A percentile compares a stretch with the other conserved stretches of the same genome.
Evolutionary conservation across 2,797 vertebrate species (phyloP).

Genomic region (Corythornis leucogaster): DNA sequence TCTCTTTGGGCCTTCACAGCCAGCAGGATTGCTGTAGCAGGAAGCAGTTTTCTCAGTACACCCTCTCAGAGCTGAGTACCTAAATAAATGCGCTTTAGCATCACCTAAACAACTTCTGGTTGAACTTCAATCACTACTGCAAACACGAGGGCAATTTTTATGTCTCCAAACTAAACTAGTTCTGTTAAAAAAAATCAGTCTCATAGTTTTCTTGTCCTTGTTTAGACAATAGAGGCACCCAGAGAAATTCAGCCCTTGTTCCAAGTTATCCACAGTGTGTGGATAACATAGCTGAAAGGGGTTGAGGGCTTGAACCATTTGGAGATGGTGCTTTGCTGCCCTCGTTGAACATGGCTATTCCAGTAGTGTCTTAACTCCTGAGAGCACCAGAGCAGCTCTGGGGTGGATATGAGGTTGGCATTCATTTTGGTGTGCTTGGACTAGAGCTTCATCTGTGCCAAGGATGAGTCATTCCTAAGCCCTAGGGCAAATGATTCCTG

Average conservation of each 20-base stretch:
- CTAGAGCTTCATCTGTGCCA: neutral
- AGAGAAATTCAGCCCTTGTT: neutral
- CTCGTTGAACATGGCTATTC: neutral
- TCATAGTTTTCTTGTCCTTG: neutral
- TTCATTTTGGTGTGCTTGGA: neutral
- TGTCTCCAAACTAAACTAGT: neutral
- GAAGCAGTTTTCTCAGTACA: neutral
- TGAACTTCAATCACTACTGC: neutral
- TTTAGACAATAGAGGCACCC: neutral
- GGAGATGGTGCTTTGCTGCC: neutral
- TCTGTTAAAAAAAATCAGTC: neutral
- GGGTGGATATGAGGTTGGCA: neutral
- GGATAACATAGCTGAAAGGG: neutral
- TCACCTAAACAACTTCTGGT: neutral
- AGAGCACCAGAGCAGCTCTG: neutral
- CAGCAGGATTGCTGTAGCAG: neutral
- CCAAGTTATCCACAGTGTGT: neutral
- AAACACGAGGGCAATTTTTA: neutral
- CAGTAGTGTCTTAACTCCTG: neutral
- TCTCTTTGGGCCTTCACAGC: neutral
- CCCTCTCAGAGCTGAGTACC: neutral
- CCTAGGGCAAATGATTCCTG: neutral
- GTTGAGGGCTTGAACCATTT: neutral
- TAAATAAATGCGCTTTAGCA: neutral
- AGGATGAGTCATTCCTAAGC: neutral